Conservation (phyloP, 2,113 vertebrate species). For the Oncorhynchus gorbuscha region DNA sequence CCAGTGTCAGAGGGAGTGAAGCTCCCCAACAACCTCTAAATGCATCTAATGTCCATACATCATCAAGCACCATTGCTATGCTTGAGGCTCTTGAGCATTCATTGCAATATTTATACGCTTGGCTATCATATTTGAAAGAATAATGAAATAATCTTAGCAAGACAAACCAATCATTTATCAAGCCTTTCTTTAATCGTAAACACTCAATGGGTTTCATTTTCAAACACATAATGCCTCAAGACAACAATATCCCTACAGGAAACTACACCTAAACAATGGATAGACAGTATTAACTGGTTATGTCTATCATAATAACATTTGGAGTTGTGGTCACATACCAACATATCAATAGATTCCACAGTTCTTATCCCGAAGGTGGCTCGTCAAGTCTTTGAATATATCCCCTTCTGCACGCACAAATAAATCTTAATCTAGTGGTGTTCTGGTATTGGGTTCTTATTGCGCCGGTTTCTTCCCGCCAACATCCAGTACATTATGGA, state of each 20-base stretch:
- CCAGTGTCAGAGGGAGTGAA: conserved; percentile 28
- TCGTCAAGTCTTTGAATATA: conserved; percentile 40
- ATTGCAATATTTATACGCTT: conserved; percentile 56
- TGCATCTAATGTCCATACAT: conserved; percentile 31
- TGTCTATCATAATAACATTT: conserved; percentile 39
- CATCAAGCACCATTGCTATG: conserved; percentile 41
- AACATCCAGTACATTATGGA: conserved; percentile 43
- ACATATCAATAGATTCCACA: conserved; percentile 44
- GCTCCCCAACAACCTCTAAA: conserved; percentile 8
- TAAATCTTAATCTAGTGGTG: conserved; percentile 59
- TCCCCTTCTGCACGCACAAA: conserved; percentile 47
- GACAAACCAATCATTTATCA: conserved; percentile 61
- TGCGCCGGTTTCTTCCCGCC: not conserved
- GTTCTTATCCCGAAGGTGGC: conserved; percentile 22
- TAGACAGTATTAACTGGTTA: conserved; percentile 18
- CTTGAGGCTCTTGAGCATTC: conserved; percentile 46
- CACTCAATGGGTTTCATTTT: not conserved
- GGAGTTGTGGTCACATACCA: conserved; percentile 42
- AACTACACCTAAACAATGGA: conserved; percentile 17
- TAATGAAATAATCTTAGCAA: conserved; percentile 59
- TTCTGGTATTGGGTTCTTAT: conserved; percentile 21
- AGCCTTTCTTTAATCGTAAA: conserved; percentile 4
- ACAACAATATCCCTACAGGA: not conserved
- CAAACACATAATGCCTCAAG: conserved; percentile 9
- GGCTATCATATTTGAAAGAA: conserved; percentile 60